Evolutionary conservation across 2,888 invertebrate species (phyloP), one percentile per base, ranked within the genome.

Genomic region (Eupithecia vulgata): DNA sequence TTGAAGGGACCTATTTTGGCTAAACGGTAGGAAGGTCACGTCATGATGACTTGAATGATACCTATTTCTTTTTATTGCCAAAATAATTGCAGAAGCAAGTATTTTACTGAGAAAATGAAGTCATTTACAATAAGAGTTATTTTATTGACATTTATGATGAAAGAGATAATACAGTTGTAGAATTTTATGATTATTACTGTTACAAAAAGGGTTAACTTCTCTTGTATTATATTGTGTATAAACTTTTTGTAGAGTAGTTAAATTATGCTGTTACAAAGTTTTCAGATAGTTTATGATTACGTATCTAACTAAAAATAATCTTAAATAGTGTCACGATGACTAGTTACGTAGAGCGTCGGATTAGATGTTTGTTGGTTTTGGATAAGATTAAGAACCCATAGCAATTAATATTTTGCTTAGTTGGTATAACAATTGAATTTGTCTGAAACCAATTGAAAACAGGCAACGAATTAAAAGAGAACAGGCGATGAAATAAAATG

Each of bases 141-240:
- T 73, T 76, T 76, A 74, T 71, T 35, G 69, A 62, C 61, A 40
- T 70, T 40, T 57, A 68, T 77, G 74, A 75, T 75, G 79, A 72
- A 79, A 77, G 71, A 74, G 37, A 68, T 77, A 76, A 76, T 76
- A 70, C 67, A 73, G 73, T 61, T 76, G 78, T 76, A 74, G 70
- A 72, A 68, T 76, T 73, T 74, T 71, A 71, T 68, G 57, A 15
- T 34, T 59, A n/a, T 52, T 25, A 64, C 66, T 45, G 34, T 62
- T 7, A 67, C 25, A 57, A 37, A 65, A 71, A 52, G 42, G 48
- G 34, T 25, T 52, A 21, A 34, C 45, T 70, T 57, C 35, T 45
- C 52, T 62, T 73, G 67, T 70, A 67, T 70, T 70, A 13, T n/a
- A 2, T n/a, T 8, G 48, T 52, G 10, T 4, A 8, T 21, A 21